These are phyloP conservation scores for Thyatira batis DNA, from an alignment of 2,888 invertebrate species.

Conservation along the genomic window DNA sequence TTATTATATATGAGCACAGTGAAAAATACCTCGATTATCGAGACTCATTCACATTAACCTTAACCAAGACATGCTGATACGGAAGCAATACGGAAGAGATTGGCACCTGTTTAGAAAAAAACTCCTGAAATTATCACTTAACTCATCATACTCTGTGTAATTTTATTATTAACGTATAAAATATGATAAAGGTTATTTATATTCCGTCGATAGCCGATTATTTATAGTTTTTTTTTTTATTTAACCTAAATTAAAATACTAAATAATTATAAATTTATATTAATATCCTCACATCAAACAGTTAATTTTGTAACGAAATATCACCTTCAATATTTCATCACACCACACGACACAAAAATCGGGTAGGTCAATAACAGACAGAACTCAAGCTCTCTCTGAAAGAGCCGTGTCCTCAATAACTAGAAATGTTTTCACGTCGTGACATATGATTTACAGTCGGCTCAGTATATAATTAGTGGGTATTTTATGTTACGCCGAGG, in stretches of 20 bases:
- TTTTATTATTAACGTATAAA: not conserved
- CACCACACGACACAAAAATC: not conserved
- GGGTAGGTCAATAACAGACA: slow-evolving; percentile 40
- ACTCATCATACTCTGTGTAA: not conserved
- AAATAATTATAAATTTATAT: no score
- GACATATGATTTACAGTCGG: slow-evolving; percentile 22
- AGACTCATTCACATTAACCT: slow-evolving; percentile 24
- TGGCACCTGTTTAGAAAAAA: slow-evolving; percentile 5
- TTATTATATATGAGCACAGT: not conserved
- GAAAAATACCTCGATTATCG: not conserved
- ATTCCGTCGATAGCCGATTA: not conserved
- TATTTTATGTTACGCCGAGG: not conserved
- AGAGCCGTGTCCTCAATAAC: slow-evolving; percentile 22
- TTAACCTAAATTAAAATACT: no score
- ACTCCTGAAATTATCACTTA: not conserved
- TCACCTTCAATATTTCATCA: not conserved
- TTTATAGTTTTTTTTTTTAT: not conserved
- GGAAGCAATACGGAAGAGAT: slow-evolving; percentile 22
- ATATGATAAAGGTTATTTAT: not conserved
- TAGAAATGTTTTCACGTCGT: slow-evolving; percentile 29
- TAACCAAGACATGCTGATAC: slow-evolving; percentile 26
- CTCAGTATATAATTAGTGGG: slow-evolving; percentile 3
- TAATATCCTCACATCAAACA: not conserved
- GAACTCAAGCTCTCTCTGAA: slow-evolving; percentile 28
- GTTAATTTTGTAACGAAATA: not conserved